A percentile compares a stretch with the other conserved stretches of the same genome.
phyloP scores from a whole-genome alignment of 2,113 vertebrate species.

The Toxotes jaculatrix region DNA sequence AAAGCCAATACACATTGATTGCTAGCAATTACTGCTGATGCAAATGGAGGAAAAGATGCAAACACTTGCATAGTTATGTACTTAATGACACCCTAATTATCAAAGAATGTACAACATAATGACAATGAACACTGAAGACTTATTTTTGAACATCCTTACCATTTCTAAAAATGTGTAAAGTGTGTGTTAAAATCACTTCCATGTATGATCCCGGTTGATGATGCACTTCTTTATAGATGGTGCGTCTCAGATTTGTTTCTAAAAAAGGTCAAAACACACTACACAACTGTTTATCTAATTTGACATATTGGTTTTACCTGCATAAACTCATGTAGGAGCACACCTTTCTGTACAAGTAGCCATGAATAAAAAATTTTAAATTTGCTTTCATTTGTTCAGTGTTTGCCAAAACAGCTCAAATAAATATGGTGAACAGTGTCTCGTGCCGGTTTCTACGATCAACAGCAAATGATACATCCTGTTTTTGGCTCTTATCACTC shows the following conservation, averaged over 20 bases:
- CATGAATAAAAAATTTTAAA: conserved; percentile 2
- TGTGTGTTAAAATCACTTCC: conserved; percentile 38
- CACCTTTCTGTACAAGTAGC: conserved; percentile 29
- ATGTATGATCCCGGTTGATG: conserved; percentile 16
- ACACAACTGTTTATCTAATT: neutral
- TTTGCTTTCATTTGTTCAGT: conserved; percentile 42
- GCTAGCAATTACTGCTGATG: conserved; percentile 45
- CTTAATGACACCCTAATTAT: conserved; percentile 31
- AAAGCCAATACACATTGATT: conserved; percentile 49
- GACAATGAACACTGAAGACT: conserved; percentile 8
- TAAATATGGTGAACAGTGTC: conserved; percentile 52
- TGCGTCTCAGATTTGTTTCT: conserved; percentile 11
- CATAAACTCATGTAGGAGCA: neutral
- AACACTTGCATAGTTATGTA: conserved; percentile 36
- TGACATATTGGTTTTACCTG: neutral
- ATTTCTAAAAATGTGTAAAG: conserved; percentile 32
- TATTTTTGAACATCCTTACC: conserved; percentile 41
- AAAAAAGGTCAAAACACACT: neutral
- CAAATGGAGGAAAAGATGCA: conserved; percentile 47
- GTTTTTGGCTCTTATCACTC: conserved; percentile 7
- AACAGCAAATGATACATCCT: neutral
- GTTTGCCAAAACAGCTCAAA: conserved; percentile 49
- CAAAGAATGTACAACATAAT: conserved; percentile 55
- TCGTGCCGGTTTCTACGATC: conserved; percentile 31
- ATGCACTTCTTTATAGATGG: conserved; percentile 16